A percentile compares a stretch with the other conserved stretches of the same genome.
These are phyloP conservation scores for Coptodon rendalli DNA, from an alignment of 2,113 vertebrate genomes.

Conservation along the genomic window DNA sequence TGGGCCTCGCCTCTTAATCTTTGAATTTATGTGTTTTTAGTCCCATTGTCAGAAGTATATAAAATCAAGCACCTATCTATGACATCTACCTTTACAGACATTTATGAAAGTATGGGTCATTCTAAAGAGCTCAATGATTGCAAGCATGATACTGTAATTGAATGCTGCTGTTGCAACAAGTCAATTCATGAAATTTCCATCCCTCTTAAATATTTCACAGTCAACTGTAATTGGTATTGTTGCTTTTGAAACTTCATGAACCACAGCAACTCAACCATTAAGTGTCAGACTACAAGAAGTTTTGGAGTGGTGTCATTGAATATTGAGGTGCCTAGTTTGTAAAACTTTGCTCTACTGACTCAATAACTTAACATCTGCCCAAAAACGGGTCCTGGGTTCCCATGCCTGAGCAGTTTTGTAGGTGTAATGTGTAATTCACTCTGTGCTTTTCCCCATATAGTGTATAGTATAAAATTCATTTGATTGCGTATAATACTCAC, in stretches of 20 bases:
- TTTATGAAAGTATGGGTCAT: not conserved
- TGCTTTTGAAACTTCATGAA: not conserved
- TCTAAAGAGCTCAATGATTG: not conserved
- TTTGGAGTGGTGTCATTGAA: too few species aligned
- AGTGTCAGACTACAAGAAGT: not conserved
- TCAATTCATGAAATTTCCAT: not conserved
- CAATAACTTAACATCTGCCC: not conserved
- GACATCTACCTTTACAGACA: not conserved
- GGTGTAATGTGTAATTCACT: not conserved
- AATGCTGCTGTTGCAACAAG: not conserved
- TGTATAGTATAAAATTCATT: not conserved
- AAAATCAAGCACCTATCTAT: not conserved
- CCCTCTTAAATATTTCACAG: not conserved
- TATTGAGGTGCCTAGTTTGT: not conserved
- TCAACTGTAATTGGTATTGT: not conserved
- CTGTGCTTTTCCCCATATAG: not conserved
- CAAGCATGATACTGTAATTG: not conserved
- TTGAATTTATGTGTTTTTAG: not conserved
- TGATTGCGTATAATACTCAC: not conserved
- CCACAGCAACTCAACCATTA: not conserved
- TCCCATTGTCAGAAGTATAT: not conserved
- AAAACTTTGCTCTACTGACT: not conserved
- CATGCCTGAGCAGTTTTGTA: not conserved
- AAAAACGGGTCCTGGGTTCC: not conserved
- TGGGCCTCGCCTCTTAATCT: fast-evolving